Conservation (phyloP, 2,113 vertebrate species). For the Bombycilla garrulus region DNA sequence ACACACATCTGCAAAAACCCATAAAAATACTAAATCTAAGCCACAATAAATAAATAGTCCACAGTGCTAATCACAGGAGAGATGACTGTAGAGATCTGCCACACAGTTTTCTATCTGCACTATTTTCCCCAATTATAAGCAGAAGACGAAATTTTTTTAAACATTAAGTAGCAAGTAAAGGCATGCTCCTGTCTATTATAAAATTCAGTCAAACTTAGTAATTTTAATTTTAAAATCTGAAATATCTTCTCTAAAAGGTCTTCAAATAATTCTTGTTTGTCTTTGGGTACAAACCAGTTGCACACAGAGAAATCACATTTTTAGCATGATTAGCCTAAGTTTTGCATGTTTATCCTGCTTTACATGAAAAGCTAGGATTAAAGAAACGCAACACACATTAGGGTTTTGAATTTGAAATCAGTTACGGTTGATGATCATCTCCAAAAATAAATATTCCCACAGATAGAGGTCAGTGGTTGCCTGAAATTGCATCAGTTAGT, state of each 20-base stretch:
- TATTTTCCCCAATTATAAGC: background rate
- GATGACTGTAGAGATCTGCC: background rate
- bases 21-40: background rate
- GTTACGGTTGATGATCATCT: slow-evolving; percentile 40
- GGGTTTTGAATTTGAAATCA: slow-evolving; percentile 47
- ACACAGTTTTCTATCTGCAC: background rate
- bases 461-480: slow-evolving; percentile 81
- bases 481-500: slow-evolving; percentile 79
- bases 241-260: background rate
- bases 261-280: background rate
- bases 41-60: background rate
- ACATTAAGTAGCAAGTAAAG: background rate
- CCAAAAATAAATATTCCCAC: slow-evolving; percentile 79
- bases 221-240: background rate
- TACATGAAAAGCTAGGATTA: background rate
- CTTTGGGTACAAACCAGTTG: background rate
- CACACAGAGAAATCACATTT: background rate
- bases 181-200: background rate
- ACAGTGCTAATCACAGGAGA: background rate
- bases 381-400: background rate
- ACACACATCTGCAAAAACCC: background rate
- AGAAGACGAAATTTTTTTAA: background rate
- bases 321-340: background rate
- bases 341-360: background rate
- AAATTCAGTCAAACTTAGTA: background rate